phyloP scores from a whole-genome alignment of 2,113 vertebrate species.

The Tympanuchus pallidicinctus region DNA sequence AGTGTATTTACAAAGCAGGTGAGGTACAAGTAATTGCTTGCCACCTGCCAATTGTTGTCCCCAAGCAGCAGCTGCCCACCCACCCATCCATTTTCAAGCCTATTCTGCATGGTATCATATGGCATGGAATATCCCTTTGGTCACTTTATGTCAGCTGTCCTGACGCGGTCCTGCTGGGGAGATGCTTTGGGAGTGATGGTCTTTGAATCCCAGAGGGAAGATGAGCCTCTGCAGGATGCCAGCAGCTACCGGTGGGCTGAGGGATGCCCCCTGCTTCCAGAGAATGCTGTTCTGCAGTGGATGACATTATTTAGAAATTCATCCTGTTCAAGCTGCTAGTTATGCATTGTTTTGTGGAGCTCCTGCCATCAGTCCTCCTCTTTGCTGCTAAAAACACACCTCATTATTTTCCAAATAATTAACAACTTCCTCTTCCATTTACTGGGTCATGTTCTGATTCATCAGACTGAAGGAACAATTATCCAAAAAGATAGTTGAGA shows the following conservation, averaged over 20 bases:
- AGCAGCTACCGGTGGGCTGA: not conserved
- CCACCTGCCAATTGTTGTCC: no score
- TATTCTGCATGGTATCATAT: no score
- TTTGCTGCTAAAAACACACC: constrained; percentile 18
- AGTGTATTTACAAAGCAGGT: no score
- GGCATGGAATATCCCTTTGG: no score
- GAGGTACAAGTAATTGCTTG: no score
- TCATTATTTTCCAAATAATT: not conserved
- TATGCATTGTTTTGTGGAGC: not conserved
- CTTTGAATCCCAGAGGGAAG: not conserved
- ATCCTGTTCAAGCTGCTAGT: not conserved
- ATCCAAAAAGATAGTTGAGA: not conserved
- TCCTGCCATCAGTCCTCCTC: not conserved
- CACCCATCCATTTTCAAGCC: no score
- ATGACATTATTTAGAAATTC: not conserved
- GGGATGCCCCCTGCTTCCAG: not conserved
- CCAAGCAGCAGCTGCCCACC: no score
- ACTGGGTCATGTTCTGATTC: not conserved
- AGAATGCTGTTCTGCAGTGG: not conserved
- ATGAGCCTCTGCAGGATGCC: not conserved
- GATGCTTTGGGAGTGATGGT: not conserved
- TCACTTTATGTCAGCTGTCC: no score
- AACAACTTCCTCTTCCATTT: not conserved
- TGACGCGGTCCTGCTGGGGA: no score
- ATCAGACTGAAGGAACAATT: not conserved